Conservation (phyloP, 2,888 invertebrate genomes). For the Meloe dianella region DNA sequence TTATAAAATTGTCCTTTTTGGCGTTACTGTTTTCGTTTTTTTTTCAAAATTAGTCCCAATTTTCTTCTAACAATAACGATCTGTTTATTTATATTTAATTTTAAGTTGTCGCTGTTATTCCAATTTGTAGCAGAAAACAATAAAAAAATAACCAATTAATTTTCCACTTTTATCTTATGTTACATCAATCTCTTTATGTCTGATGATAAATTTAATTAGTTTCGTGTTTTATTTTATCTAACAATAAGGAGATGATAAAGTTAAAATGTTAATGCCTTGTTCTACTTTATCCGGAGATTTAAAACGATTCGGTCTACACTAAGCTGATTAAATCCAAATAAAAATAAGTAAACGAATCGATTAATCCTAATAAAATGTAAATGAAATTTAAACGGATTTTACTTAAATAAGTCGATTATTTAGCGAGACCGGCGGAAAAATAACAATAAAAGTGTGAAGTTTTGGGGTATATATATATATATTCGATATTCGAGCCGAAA, state of each 20-base stretch:
- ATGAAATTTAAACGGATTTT: conserved; percentile 32
- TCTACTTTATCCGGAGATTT: conserved; percentile 28
- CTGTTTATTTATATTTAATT: neutral
- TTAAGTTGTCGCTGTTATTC: neutral
- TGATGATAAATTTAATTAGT: conserved; percentile 16
- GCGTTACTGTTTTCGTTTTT: neutral
- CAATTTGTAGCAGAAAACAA: neutral
- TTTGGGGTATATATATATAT: neutral
- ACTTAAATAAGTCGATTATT: conserved; percentile 21
- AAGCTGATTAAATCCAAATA: conserved; percentile 33
- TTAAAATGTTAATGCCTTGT: conserved; percentile 12
- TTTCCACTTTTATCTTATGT: neutral
- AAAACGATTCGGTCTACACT: conserved; percentile 27
- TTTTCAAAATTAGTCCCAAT: neutral
- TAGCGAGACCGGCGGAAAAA: conserved; percentile 12
- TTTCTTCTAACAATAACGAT: neutral
- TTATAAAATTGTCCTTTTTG: too few relatives aligned
- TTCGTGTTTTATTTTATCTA: neutral
- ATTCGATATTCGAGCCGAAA: conserved; percentile 1
- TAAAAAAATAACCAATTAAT: neutral
- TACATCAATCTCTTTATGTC: neutral
- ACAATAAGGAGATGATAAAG: conserved; percentile 2
- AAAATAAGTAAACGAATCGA: conserved; percentile 33
- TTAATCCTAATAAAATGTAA: conserved; percentile 35
- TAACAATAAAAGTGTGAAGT: neutral